Conservation (phyloP, 2,113 vertebrate genomes). For the Calyptommatus sinebrachiatus region DNA sequence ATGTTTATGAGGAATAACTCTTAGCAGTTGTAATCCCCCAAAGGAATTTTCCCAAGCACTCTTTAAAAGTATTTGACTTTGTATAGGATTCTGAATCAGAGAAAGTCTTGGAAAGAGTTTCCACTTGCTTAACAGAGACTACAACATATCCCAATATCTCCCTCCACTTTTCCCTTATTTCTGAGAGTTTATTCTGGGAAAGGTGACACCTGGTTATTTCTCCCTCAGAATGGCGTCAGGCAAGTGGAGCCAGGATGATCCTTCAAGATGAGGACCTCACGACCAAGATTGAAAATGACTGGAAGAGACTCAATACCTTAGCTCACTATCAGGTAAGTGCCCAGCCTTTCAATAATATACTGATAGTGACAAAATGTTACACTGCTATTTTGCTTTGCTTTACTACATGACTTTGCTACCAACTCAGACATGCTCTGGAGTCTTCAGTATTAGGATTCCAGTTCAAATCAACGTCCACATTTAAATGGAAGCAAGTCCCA, state of each 20-base stretch:
- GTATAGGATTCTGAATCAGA: background rate
- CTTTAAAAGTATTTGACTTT: too few species aligned
- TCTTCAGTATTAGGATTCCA: too few species aligned
- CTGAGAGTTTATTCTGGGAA: background rate
- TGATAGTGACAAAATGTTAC: too few species aligned
- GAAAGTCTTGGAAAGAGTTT: background rate
- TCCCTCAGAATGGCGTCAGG: constrained; percentile 78
- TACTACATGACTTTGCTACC: background rate
- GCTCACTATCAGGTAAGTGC: constrained; percentile 73
- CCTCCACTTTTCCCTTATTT: background rate
- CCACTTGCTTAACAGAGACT: too few species aligned
- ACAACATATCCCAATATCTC: rapidly evolving
- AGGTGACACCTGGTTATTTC: background rate
- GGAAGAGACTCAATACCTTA: constrained; percentile 79
- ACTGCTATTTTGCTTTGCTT: background rate
- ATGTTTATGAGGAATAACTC: too few species aligned
- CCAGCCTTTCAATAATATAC: background rate
- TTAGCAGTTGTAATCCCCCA: too few species aligned
- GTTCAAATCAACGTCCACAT: too few species aligned
- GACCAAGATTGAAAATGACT: constrained; percentile 84
- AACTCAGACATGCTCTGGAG: background rate
- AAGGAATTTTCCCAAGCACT: too few species aligned
- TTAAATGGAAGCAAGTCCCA: too few species aligned
- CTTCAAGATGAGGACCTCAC: constrained; percentile 83
- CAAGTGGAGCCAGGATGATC: constrained; percentile 75